A percentile compares a stretch with the other conserved stretches of the same genome.
Conservation (phyloP, 2,888 invertebrate genomes). For the Strigamia crassipes region DNA sequence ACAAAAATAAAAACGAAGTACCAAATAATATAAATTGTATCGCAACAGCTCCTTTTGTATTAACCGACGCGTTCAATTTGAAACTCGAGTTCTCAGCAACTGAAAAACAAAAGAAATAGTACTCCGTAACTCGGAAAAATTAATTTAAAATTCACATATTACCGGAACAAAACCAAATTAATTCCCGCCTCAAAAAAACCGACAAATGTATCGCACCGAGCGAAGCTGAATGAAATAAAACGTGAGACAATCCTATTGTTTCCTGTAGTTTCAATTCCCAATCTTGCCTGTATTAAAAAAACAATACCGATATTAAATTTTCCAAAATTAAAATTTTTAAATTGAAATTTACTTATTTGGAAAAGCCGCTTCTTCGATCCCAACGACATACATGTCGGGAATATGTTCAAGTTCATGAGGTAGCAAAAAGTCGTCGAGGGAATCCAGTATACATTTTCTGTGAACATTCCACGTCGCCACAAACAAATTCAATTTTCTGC, state of each 20-base stretch:
- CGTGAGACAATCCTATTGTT: constrained; percentile 89
- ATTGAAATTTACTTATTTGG: constrained; percentile 58
- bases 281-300: constrained; percentile 63
- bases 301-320: not conserved
- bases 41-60: constrained; percentile 89
- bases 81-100: not conserved
- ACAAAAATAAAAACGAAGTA: constrained; percentile 91
- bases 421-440: constrained; percentile 83
- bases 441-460: constrained; percentile 49
- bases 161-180: constrained; percentile 93
- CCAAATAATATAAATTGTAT: constrained; percentile 92
- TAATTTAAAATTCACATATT: constrained; percentile 47
- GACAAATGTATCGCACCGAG: constrained; percentile 87
- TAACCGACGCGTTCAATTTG: constrained; percentile 58
- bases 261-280: constrained; percentile 92
- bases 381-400: constrained; percentile 84
- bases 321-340: not conserved
- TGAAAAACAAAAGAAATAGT: not conserved
- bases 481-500: constrained; percentile 82
- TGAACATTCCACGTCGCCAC: constrained; percentile 98
- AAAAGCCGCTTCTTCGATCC: constrained; percentile 92
- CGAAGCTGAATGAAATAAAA: constrained; percentile 81
- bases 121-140: not conserved
- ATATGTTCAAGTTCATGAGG: constrained; percentile 83
- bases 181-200: constrained; percentile 84